Conservation (phyloP, 1,140 invertebrate species). For the Camponotus floridanus region DNA sequence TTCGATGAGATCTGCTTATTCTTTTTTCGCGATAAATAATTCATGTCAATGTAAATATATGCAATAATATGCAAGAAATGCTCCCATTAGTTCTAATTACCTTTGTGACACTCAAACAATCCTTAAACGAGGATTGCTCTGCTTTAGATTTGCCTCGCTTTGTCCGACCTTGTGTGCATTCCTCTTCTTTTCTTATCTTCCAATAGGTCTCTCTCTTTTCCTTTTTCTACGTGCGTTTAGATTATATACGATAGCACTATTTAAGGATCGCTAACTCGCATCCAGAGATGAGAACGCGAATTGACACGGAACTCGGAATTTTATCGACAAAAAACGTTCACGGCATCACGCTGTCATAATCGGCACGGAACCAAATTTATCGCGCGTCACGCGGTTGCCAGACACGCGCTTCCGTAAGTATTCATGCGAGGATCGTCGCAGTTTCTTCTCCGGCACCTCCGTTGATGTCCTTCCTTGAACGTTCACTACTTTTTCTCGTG, state of each 20-base stretch:
- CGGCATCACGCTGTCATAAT: conserved; percentile 30
- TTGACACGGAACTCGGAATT: conserved; percentile 15
- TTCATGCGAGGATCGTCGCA: background rate
- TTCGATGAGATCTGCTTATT: background rate
- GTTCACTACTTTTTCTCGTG: background rate
- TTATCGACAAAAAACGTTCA: conserved; percentile 50
- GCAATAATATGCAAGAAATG: background rate
- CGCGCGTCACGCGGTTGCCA: conserved; percentile 2
- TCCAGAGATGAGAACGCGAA: conserved; percentile 1
- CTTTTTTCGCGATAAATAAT: conserved; percentile 2
- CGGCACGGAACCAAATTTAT: conserved; percentile 51
- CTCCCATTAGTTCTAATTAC: conserved; percentile 32
- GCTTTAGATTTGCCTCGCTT: background rate
- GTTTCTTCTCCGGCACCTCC: background rate
- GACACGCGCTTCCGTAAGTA: background rate
- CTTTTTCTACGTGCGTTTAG: background rate
- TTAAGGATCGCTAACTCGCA: background rate
- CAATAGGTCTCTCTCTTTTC: background rate
- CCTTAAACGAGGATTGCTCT: background rate
- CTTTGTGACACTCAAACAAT: conserved; percentile 17
- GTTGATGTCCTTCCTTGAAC: background rate
- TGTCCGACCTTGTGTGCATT: background rate
- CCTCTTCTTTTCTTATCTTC: background rate
- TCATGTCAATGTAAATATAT: background rate
- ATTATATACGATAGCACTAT: background rate